Percentiles rank a stretch among this genome's conserved stretches.
Evolutionary conservation across 2,113 vertebrate genomes (phyloP).

Genomic region (Caloenas nicobarica): DNA sequence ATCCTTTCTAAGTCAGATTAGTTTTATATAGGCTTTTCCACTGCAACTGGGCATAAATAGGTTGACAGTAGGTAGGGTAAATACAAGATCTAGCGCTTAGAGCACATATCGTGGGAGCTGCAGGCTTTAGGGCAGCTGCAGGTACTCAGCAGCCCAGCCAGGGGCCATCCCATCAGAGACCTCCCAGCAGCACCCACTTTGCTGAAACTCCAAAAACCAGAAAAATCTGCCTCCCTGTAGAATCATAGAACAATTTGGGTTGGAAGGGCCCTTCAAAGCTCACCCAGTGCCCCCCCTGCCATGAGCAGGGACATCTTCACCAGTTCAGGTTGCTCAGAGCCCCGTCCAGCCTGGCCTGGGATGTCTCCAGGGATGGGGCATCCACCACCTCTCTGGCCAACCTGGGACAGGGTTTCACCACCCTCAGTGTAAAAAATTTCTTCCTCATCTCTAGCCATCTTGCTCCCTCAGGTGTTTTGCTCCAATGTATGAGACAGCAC

Average conservation of each 20-base stretch:
- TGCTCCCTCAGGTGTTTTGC: background rate
- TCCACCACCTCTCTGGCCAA: too few relatives aligned
- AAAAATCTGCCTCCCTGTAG: background rate
- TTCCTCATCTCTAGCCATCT: too few relatives aligned
- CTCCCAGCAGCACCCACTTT: background rate
- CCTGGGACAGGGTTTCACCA: too few relatives aligned
- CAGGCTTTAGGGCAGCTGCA: background rate
- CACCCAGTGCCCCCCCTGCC: too few relatives aligned
- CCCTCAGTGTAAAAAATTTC: too few relatives aligned
- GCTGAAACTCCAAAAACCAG: background rate
- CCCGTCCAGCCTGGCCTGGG: too few relatives aligned
- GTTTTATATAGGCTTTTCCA: background rate
- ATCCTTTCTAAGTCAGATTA: background rate
- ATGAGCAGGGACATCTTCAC: too few relatives aligned
- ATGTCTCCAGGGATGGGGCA: too few relatives aligned
- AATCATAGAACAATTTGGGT: too few relatives aligned
- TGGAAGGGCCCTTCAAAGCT: too few relatives aligned
- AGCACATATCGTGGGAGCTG: background rate
- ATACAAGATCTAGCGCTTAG: background rate
- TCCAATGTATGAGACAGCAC: background rate
- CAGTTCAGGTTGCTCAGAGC: too few relatives aligned
- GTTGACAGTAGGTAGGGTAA: background rate
- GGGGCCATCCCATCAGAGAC: background rate
- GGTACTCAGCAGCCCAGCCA: background rate
- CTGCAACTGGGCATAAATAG: background rate